Percentiles rank a stretch among this genome's conserved stretches.
Evolutionary conservation across 2,888 invertebrate genomes (phyloP).

Genomic region (Polymixis flavicincta): DNA sequence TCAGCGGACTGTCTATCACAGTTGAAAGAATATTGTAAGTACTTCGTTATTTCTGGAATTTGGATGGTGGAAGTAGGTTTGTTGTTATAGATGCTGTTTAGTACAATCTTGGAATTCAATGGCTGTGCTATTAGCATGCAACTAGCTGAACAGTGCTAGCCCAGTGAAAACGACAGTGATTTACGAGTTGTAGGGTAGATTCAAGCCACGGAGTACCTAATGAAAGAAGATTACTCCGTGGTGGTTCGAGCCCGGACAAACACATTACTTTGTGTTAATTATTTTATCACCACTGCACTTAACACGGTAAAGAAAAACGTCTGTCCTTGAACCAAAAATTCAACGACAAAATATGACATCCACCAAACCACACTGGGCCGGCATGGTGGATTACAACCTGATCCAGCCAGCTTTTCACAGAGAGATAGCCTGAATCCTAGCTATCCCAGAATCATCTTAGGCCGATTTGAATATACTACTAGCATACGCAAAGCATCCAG

Average conservation of each 20-base stretch:
- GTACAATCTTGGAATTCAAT: neutral
- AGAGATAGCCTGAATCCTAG: neutral
- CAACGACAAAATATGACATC: neutral
- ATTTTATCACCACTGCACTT: neutral
- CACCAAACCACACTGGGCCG: too few species aligned
- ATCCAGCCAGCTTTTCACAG: neutral
- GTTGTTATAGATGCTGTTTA: neutral
- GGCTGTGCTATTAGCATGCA: too few species aligned
- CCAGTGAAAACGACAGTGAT: neutral
- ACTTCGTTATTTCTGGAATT: constrained; percentile 35
- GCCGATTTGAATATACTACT: too few species aligned
- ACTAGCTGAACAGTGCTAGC: neutral
- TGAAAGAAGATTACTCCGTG: too few species aligned
- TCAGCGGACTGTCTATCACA: neutral
- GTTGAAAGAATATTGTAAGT: constrained; percentile 14
- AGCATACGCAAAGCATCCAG: neutral
- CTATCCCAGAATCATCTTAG: too few species aligned
- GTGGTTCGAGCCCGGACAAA: neutral
- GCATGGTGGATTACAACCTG: neutral
- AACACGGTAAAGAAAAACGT: too few species aligned
- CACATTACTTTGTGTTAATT: neutral
- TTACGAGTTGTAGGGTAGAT: neutral
- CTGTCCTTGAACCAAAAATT: neutral
- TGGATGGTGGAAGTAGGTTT: constrained; percentile 42
- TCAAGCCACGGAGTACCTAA: too few species aligned